phyloP scores from a whole-genome alignment of 1,140 invertebrate genomes.

The Aphaenogaster ashmeadi region DNA sequence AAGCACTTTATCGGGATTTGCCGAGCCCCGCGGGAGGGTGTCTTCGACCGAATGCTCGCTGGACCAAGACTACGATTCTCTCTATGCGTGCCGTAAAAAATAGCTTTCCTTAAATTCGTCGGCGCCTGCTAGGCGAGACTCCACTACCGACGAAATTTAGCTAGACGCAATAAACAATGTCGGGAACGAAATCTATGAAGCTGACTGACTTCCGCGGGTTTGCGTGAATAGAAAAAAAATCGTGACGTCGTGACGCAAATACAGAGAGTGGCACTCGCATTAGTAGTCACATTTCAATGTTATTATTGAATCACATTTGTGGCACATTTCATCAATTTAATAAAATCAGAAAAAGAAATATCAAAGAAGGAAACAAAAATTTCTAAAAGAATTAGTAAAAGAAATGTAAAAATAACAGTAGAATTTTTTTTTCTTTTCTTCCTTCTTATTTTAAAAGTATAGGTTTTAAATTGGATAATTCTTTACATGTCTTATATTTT shows the following conservation, averaged over 20 bases:
- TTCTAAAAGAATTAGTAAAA: constrained; percentile 12
- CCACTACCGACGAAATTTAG: constrained; percentile 39
- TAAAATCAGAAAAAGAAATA: not conserved
- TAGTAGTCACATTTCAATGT: not conserved
- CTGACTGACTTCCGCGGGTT: not conserved
- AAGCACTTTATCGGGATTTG: constrained; percentile 74
- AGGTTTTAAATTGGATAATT: not conserved
- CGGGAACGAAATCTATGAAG: constrained; percentile 23
- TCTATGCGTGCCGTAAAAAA: constrained; percentile 75
- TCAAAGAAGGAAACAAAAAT: not conserved
- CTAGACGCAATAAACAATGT: constrained; percentile 47
- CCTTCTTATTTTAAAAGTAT: not conserved
- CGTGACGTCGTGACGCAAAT: not conserved
- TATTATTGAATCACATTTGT: not conserved
- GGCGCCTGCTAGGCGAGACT: constrained; percentile 61
- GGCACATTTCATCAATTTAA: not conserved
- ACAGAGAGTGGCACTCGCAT: not conserved
- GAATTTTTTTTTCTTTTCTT: not conserved
- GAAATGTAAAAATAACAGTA: not conserved
- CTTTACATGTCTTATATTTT: not conserved
- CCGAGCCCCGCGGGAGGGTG: constrained; percentile 54
- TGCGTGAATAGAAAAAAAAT: not conserved
- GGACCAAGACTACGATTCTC: constrained; percentile 78
- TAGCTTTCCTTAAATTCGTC: constrained; percentile 77
- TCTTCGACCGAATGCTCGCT: constrained; percentile 70